These are phyloP conservation scores for Eupithecia centaureata DNA, from an alignment of 2,888 invertebrate species.

Conservation along the genomic window DNA sequence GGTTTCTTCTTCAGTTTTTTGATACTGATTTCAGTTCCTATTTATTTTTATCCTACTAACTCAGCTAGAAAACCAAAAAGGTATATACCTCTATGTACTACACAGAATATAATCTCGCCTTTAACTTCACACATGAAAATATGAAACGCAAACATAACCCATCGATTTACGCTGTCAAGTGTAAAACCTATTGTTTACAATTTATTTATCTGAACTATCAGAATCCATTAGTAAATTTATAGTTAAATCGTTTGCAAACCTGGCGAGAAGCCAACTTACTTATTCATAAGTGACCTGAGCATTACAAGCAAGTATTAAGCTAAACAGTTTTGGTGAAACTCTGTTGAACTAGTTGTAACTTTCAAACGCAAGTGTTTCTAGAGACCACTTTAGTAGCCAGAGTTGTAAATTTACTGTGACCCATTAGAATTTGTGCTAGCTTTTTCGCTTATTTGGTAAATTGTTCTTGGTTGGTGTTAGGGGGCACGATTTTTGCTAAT, in stretches of 20 bases:
- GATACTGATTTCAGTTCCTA: not conserved
- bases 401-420: not conserved
- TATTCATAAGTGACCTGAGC: constrained; percentile 17
- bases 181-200: too few relatives aligned
- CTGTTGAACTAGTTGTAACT: constrained; percentile 5
- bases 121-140: too few relatives aligned
- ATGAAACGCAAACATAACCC: too few relatives aligned
- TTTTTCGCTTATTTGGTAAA: not conserved
- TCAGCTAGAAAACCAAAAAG: not conserved
- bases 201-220: not conserved
- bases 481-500: too few relatives aligned
- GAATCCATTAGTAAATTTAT: constrained; percentile 12
- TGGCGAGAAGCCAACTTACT: constrained; percentile 18
- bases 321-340: constrained; percentile 7
- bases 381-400: constrained; percentile 5
- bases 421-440: not conserved
- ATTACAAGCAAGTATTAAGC: not conserved
- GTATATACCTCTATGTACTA: not conserved
- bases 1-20: not conserved
- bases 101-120: too few relatives aligned
- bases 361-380: constrained; percentile 10
- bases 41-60: not conserved
- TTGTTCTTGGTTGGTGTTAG: too few relatives aligned
- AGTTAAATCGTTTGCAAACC: constrained; percentile 14
- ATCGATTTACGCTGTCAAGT: too few relatives aligned